These are phyloP conservation scores for Hypsopygia costalis DNA, from an alignment of 2,888 invertebrate genomes.

Conservation along the genomic window DNA sequence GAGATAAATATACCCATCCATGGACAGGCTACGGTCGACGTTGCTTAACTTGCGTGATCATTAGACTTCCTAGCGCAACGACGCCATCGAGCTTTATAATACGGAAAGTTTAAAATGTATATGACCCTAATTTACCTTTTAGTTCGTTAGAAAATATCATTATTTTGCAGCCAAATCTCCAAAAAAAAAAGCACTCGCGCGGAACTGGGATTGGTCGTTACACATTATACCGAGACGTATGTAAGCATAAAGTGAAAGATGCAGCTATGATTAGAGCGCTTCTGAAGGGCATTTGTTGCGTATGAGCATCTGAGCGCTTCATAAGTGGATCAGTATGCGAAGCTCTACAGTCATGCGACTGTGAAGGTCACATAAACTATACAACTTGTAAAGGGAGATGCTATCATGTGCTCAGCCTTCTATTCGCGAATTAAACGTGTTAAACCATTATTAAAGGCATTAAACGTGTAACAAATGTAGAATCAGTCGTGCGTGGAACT, in stretches of 20 bases:
- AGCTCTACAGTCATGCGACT: slow-evolving; percentile 50
- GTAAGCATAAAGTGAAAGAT: not conserved
- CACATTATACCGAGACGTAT: no score
- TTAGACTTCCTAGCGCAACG: no score
- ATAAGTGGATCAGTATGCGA: not conserved
- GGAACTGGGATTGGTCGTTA: no score
- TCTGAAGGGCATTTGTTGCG: not conserved
- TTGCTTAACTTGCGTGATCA: no score
- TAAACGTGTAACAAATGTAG: not conserved
- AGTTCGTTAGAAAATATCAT: no score
- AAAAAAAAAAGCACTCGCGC: no score
- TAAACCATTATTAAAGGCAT: not conserved
- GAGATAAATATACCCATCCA: no score
- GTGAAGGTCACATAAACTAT: slow-evolving; percentile 43
- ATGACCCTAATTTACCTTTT: no score
- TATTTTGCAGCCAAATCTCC: no score
- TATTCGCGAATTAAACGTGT: slow-evolving; percentile 26
- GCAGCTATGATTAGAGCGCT: not conserved
- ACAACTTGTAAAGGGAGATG: slow-evolving; percentile 17
- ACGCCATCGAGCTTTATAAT: no score
- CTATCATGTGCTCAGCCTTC: slow-evolving; percentile 22
- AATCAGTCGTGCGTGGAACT: not conserved
- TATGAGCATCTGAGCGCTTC: not conserved
- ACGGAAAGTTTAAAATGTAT: no score
- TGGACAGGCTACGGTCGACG: no score